These are phyloP conservation scores for Catharus minimus DNA, from an alignment of 2,113 vertebrate genomes.

Conservation along the genomic window DNA sequence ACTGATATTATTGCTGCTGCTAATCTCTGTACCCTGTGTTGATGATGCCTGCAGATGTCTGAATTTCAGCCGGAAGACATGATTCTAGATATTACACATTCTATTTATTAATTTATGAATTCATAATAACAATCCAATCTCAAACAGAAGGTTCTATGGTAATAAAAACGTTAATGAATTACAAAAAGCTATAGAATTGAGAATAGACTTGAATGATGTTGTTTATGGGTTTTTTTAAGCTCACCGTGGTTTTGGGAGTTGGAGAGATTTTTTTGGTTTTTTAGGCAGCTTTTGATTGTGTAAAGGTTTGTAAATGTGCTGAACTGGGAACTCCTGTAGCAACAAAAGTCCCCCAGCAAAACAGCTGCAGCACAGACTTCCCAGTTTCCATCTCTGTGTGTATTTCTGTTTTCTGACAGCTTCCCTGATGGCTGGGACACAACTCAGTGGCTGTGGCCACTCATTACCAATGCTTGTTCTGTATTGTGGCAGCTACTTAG, in stretches of 20 bases:
- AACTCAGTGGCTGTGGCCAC: not conserved
- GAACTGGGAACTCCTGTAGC: not conserved
- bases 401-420: not conserved
- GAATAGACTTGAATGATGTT: not conserved
- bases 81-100: not conserved
- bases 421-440: not conserved
- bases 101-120: slow-evolving; percentile 28
- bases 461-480: fast-evolving
- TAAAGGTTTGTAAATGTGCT: not conserved
- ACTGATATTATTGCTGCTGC: slow-evolving; percentile 6
- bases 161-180: slow-evolving; percentile 5
- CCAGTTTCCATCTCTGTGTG: not conserved
- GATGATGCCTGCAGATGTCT: slow-evolving; percentile 32
- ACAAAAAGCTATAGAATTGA: not conserved
- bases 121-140: not conserved
- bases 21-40: slow-evolving; percentile 6
- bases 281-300: not conserved
- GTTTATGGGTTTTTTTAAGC: not conserved
- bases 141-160: not conserved
- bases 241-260: not conserved
- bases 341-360: not conserved
- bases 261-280: not conserved
- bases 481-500: not conserved
- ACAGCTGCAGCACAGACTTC: not conserved
- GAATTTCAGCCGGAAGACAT: not conserved